A percentile compares a stretch with the other conserved stretches of the same genome.
Conservation (phyloP, 2,888 invertebrate genomes). For the Drosophila limbata region DNA sequence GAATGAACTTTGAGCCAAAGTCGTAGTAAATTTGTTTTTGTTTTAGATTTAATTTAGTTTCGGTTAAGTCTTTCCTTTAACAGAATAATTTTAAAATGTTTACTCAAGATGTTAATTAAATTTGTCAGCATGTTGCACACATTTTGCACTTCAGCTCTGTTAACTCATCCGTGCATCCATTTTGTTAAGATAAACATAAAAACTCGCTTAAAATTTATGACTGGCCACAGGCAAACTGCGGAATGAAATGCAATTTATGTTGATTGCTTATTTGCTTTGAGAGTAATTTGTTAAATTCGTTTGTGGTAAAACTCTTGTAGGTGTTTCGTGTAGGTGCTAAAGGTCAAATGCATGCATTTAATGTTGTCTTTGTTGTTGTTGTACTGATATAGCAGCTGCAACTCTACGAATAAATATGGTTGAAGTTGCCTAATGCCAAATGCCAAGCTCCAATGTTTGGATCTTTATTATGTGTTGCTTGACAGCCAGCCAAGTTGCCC, state of each 20-base stretch:
- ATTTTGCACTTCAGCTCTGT: slow-evolving; percentile 18
- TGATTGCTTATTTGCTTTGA: slow-evolving; percentile 80
- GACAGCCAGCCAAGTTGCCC: slow-evolving; percentile 30
- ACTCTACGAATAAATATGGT: slow-evolving; percentile 33
- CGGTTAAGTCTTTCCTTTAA: background rate
- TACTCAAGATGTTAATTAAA: slow-evolving; percentile 27
- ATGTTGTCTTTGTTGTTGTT: slow-evolving; percentile 9
- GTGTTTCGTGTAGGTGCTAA: slow-evolving; percentile 69
- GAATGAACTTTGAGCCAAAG: background rate
- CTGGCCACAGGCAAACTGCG: slow-evolving; percentile 56
- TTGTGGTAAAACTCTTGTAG: slow-evolving; percentile 48
- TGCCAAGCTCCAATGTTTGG: slow-evolving; percentile 48
- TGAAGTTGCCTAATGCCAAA: slow-evolving; percentile 52
- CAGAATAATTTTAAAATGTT: slow-evolving; percentile 11
- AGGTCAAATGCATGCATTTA: slow-evolving; percentile 57
- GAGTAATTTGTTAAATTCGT: slow-evolving; percentile 70
- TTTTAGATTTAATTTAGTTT: background rate
- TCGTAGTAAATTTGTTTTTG: background rate
- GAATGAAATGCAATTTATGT: slow-evolving; percentile 74
- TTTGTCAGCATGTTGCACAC: slow-evolving; percentile 15
- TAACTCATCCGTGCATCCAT: slow-evolving; percentile 4
- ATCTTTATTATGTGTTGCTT: slow-evolving; percentile 44
- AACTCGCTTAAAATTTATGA: slow-evolving; percentile 42
- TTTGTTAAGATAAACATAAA: slow-evolving; percentile 35
- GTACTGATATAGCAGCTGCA: slow-evolving; percentile 43